These are phyloP conservation scores for Heliothis virescens DNA, from an alignment of 1,140 invertebrate species.

Conservation along the genomic window DNA sequence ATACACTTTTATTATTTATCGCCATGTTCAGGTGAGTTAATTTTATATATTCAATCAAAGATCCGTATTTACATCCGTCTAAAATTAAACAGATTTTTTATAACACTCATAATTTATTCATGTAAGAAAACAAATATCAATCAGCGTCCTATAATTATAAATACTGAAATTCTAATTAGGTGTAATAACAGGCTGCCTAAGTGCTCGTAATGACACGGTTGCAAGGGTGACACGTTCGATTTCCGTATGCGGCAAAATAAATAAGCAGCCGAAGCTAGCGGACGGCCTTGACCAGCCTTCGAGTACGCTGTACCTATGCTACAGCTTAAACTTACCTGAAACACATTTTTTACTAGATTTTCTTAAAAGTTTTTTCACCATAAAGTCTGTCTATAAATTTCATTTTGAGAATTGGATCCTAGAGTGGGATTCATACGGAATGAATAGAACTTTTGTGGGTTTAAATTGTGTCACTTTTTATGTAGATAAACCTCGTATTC, in stretches of 20 bases:
- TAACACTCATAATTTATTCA: too few species aligned
- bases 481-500: too few species aligned
- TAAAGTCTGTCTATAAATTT: neutral
- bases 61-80: too few species aligned
- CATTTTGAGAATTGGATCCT: too few species aligned
- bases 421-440: too few species aligned
- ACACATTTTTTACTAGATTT: neutral
- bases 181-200: neutral
- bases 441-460: too few species aligned
- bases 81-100: too few species aligned
- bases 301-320: neutral
- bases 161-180: neutral
- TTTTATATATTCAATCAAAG: too few species aligned
- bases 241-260: constrained; percentile 41
- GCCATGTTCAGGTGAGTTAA: too few species aligned
- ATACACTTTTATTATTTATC: too few species aligned
- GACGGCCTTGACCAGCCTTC: constrained; percentile 23
- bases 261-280: neutral
- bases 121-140: neutral
- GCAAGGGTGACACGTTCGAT: constrained; percentile 19
- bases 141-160: neutral
- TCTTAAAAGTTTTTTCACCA: neutral
- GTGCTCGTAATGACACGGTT: neutral
- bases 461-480: too few species aligned
- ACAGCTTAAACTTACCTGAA: neutral